Evolutionary conservation across 2,888 invertebrate species (phyloP), one percentile per base, ranked within the genome.

Genomic region (Notodonta ziczac): DNA sequence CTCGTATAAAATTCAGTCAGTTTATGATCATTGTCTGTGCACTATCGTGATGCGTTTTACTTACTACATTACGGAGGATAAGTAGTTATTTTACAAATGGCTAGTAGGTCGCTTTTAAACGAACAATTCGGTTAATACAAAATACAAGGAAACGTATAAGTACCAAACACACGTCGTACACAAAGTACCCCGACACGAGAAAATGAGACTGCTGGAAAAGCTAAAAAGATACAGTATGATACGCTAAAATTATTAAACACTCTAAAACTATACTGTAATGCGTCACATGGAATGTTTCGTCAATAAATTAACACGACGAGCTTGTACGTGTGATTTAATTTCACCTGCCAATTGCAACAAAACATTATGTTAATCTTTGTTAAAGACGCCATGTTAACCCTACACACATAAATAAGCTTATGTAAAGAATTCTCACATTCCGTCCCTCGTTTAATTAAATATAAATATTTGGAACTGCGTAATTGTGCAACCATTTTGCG

Each of bases 1-100:
- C 73, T 77, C 78, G 69, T 84, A 82, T 72, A 77, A 80, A 83
- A 85, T 74, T 87, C 88, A 87, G 88, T 87, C 88, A 70, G 81
- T 78, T 78, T 78, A 65, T 76, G 72, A 73, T 66, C 71, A 69
- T 74, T 63, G 62, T 73, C 60, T 68, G 70, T 67, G 64, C 62
- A 68, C 50, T 55, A 63, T 63, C 62, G 58, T 60, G 65, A 64
- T 59, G 60, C 66, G 63, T 60, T 65, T 13, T 63, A 63, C 52
- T 66, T 61, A 69, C 70, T 70, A 70, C 70, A 70, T 70, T 68
- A 62, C 60, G 73, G 73, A 73, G 66, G 70, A 63, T 58, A 24
- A 58, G 60, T 52, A 16, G 13, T 46, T 46, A 9, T 46, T 46
- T n/a, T 46, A 46, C 46, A 46, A 46, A 46, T 42, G 10, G 10